Evolutionary conservation across 2,113 vertebrate species (phyloP).

Genomic region (Channa argus): DNA sequence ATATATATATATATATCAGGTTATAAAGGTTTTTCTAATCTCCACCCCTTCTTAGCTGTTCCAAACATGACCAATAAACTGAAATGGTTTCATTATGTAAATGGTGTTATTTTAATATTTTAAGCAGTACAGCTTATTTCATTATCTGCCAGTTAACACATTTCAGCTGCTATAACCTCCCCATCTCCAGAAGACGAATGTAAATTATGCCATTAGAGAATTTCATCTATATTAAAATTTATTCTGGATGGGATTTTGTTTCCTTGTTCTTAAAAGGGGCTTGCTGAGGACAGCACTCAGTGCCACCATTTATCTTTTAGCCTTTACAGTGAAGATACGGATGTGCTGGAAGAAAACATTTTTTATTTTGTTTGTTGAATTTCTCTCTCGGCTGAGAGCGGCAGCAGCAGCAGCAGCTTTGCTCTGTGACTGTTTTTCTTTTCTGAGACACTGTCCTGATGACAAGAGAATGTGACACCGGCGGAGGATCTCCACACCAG

Average conservation of each 20-base stretch:
- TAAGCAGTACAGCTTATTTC: background rate
- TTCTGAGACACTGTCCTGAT: slow-evolving; percentile 20
- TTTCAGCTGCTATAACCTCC: background rate
- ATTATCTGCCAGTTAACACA: slow-evolving; percentile 18
- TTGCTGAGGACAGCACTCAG: slow-evolving; percentile 15
- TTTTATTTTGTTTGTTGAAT: slow-evolving; percentile 9
- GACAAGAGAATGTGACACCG: slow-evolving; percentile 14
- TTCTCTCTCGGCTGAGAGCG: slow-evolving; percentile 3
- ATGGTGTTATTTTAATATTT: no score
- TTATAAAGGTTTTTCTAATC: no score
- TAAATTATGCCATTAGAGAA: background rate
- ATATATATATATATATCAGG: no score
- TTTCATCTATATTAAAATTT: slow-evolving; percentile 15
- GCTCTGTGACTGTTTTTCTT: slow-evolving; percentile 13
- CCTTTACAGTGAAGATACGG: slow-evolving; percentile 13
- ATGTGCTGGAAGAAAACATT: slow-evolving; percentile 12
- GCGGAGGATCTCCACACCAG: slow-evolving; percentile 21
- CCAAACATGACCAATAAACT: no score
- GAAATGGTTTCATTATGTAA: no score
- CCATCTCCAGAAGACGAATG: background rate
- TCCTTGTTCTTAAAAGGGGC: background rate
- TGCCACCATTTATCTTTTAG: slow-evolving; percentile 11
- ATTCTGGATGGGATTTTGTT: background rate
- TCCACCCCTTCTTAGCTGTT: no score
- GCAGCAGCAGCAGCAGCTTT: slow-evolving; percentile 18